Base-by-base conservation (phyloP, 37 sponge, comb jelly and placozoan genomes). In the Crambe crambe region DNA sequence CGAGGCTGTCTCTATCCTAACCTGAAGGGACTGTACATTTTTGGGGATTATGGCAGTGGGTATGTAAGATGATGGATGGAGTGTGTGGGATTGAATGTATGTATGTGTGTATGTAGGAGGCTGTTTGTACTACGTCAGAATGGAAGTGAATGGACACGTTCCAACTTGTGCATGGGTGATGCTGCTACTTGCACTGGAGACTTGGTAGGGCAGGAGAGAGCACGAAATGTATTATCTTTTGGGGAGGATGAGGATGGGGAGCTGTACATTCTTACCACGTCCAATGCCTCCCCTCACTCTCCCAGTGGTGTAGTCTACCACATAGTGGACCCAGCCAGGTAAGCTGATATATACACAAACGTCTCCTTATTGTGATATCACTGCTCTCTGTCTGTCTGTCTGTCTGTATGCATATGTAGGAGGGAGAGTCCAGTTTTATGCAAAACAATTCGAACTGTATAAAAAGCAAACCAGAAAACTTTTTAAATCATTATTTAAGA, bases 1-100 rank as follows among this genome's bases (percentile, higher is more conserved):
- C 37, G 94, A 73, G 94, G 94, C 8, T 89, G 89, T 71, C 61
- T 77, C 58, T 93, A 85, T 54, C 94, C 94, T 2, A 89, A 85
- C 35, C 72, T 93, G 6, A 40, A 58, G 31, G 94, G 89, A 44
- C 75, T 80, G 40, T 93, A 93, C 51, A 85, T 93, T 56, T 93
- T 59, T 67, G 94, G 82, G 38, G 94, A 93, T 71, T 93, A 61
- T 73, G 76, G 71, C 18, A 75, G 74, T 37, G 94, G 94, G 86
- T 87, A 42, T 43, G 32, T 30, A 78, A 67, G 4, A 23, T 8
- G 25, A 2, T 80, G 70, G 51, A 68, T 80, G 70, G 26, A 34
- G 27, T 80, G 58, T 3, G 70, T 10, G 80, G 68, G 83, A 75
- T 42, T 34, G 58, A 31, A 23, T 76, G 73, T 0, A n/a, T n/a